These are phyloP conservation scores for Chondrosia reniformis DNA, from an alignment of 37 sponge, comb jelly and placozoan species.

Conservation along the genomic window DNA sequence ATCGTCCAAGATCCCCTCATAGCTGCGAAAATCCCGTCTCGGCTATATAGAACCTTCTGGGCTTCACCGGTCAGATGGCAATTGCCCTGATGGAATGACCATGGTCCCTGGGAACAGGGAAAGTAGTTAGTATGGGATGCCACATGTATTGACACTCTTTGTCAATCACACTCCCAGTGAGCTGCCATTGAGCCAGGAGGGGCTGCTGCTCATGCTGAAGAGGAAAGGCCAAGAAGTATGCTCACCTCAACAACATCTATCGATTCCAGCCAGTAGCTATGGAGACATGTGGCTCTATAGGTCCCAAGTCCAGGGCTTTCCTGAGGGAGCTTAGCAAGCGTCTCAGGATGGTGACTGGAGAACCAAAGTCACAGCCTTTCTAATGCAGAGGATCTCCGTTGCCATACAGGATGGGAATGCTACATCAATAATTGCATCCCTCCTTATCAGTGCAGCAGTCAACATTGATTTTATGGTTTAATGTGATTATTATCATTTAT, in stretches of 20 bases:
- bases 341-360: neutral
- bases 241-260: neutral
- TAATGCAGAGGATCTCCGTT: neutral
- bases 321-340: conserved; percentile 1
- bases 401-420: conserved; percentile 7
- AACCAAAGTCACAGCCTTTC: neutral
- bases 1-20: neutral
- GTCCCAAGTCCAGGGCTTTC: neutral
- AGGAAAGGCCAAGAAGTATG: neutral
- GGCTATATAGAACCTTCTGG: conserved; percentile 17
- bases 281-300: neutral
- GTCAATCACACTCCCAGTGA: neutral
- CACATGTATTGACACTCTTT: neutral
- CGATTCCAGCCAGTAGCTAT: neutral
- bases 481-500: too few relatives aligned
- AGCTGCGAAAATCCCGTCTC: neutral
- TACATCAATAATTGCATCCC: neutral
- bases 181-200: conserved; percentile 1
- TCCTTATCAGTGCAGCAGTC: too few relatives aligned
- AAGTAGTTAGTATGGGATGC: conserved; percentile 12
- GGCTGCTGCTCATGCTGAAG: conserved; percentile 10
- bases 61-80: neutral
- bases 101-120: conserved; percentile 9
- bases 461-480: too few relatives aligned
- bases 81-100: conserved; percentile 12